Conservation (phyloP, 2,113 vertebrate genomes). For the Indicator maculatus region DNA sequence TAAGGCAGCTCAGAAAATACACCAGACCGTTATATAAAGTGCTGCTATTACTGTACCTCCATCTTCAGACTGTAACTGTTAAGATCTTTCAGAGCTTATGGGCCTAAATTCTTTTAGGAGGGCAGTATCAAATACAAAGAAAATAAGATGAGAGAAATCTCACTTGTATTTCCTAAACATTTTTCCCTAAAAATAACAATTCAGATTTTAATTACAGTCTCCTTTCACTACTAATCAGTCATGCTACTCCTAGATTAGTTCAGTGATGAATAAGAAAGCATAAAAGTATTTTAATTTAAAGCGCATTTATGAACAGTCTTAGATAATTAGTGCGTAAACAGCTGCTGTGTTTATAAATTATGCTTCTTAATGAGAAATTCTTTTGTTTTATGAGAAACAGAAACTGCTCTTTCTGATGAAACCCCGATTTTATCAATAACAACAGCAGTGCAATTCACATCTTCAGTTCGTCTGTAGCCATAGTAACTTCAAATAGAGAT, state of each 20-base stretch:
- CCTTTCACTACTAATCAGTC: slow-evolving; percentile 56
- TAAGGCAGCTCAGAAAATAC: neutral
- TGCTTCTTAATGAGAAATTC: neutral
- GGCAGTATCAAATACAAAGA: slow-evolving; percentile 21
- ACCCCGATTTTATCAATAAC: slow-evolving; percentile 72
- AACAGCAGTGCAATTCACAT: slow-evolving; percentile 47
- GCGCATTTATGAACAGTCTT: neutral
- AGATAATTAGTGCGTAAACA: neutral
- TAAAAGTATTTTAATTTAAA: slow-evolving; percentile 6
- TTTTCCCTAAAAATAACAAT: slow-evolving; percentile 69
- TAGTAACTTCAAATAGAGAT: slow-evolving; percentile 76
- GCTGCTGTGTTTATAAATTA: neutral
- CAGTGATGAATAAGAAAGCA: slow-evolving; percentile 16
- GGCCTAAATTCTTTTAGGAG: neutral
- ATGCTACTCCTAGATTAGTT: slow-evolving; percentile 48
- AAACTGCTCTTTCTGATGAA: slow-evolving; percentile 58
- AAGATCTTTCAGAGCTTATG: neutral
- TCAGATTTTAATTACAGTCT: slow-evolving; percentile 57
- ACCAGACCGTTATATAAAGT: neutral
- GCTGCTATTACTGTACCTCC: neutral
- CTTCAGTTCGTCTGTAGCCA: slow-evolving; percentile 70
- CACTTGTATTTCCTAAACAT: slow-evolving; percentile 44
- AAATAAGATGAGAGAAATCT: slow-evolving; percentile 48
- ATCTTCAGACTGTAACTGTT: neutral
- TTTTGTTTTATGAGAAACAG: slow-evolving; percentile 17